Percentiles rank a stretch among this genome's conserved stretches.
Evolutionary conservation across 2,113 vertebrate genomes (phyloP).

Genomic region (Mus pahari): DNA sequence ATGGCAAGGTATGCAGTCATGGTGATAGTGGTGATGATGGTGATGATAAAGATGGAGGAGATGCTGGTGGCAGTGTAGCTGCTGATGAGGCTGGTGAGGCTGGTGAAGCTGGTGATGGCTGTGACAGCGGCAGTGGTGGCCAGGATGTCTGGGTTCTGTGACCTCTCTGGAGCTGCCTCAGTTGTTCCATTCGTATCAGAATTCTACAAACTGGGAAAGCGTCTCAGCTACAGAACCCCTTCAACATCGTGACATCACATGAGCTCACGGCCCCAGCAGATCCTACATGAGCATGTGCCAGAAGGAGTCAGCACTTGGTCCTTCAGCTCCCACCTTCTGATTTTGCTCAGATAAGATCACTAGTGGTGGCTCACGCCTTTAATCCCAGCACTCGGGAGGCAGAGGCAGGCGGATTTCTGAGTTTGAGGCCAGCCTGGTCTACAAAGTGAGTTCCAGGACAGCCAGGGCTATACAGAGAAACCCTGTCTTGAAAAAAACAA

Average conservation of each 20-base stretch:
- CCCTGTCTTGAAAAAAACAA: no score
- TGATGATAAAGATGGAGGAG: background rate
- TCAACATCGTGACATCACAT: background rate
- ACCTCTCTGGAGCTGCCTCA: background rate
- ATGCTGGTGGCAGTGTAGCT: background rate
- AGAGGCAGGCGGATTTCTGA: no score
- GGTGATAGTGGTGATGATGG: fast-evolving
- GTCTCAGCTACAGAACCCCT: background rate
- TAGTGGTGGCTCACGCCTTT: no score
- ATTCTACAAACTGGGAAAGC: background rate
- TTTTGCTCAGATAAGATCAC: background rate
- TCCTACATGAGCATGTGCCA: no score
- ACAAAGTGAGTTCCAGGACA: no score
- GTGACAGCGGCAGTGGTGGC: no score
- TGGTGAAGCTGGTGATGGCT: background rate
- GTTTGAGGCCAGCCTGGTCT: no score
- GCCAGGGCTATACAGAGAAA: no score
- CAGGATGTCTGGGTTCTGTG: background rate
- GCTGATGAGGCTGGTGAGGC: background rate
- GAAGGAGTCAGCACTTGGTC: no score
- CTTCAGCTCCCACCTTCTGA: background rate
- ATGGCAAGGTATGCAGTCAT: fast-evolving
- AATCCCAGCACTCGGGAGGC: no score
- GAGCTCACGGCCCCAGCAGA: background rate
- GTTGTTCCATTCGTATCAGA: background rate